Evolutionary conservation across 64 coral and sea anemone species (phyloP).

Genomic region (Pachyseris speciosa): DNA sequence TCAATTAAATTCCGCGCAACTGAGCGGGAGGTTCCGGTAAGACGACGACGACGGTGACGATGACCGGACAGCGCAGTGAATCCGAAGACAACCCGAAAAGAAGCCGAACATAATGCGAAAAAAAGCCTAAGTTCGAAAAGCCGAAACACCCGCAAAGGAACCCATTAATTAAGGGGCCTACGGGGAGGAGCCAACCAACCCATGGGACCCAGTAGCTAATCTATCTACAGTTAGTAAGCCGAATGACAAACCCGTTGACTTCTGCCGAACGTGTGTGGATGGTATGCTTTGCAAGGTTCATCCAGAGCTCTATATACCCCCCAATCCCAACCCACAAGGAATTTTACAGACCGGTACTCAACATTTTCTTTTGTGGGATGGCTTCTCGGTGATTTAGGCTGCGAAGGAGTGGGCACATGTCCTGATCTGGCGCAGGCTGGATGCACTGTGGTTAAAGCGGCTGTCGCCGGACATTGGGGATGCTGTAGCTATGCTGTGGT

Average conservation of each 20-base stretch:
- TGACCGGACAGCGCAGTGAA: not conserved
- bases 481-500: no score
- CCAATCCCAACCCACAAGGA: not conserved
- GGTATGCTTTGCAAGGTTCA: slow-evolving; percentile 25
- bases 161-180: not conserved
- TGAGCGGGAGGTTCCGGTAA: not conserved
- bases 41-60: not conserved
- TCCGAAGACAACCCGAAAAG: not conserved
- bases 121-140: not conserved
- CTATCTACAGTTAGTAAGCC: not conserved
- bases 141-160: slow-evolving; percentile 4
- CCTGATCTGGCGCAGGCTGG: no score
- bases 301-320: slow-evolving; percentile 2
- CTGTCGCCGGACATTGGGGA: no score
- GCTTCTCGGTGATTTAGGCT: no score
- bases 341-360: not conserved
- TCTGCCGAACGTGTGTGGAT: slow-evolving; percentile 10
- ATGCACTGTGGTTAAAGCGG: no score
- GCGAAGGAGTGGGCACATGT: no score
- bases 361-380: no score
- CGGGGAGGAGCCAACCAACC: not conserved
- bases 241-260: not conserved
- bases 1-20: not conserved
- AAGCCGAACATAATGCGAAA: not conserved
- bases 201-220: not conserved